Conservation (phyloP, 2,113 vertebrate species). For the Alexandromys fortis region DNA sequence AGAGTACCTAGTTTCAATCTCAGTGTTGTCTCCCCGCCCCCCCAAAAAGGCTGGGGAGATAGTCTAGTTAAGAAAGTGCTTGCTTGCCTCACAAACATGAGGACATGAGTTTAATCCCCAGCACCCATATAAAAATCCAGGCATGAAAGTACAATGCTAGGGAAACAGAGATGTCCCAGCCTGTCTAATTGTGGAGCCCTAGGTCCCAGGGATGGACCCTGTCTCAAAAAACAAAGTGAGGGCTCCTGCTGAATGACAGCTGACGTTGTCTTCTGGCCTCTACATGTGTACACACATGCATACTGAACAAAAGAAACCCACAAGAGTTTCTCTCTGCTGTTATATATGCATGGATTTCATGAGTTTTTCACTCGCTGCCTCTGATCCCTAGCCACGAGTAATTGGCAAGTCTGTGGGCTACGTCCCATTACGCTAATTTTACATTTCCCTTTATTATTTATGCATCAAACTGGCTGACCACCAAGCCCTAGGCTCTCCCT, state of each 20-base stretch:
- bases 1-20: neutral
- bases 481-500: neutral
- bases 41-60: neutral
- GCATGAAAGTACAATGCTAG: neutral
- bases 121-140: neutral
- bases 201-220: neutral
- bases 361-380: neutral
- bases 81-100: neutral
- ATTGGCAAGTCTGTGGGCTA: neutral
- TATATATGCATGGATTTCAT: neutral
- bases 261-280: neutral
- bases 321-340: neutral
- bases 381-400: neutral
- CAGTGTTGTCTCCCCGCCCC: neutral
- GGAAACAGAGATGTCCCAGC: neutral
- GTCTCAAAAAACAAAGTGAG: neutral
- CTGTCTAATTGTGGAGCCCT: neutral
- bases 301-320: neutral
- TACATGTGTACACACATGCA: neutral
- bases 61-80: neutral
- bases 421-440: neutral
- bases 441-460: neutral
- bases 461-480: neutral
- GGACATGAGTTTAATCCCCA: neutral
- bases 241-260: neutral